Percentiles rank a stretch among this genome's conserved stretches.
Conservation (phyloP, 2,888 invertebrate genomes). For the Sphaerophoria rueppellii region DNA sequence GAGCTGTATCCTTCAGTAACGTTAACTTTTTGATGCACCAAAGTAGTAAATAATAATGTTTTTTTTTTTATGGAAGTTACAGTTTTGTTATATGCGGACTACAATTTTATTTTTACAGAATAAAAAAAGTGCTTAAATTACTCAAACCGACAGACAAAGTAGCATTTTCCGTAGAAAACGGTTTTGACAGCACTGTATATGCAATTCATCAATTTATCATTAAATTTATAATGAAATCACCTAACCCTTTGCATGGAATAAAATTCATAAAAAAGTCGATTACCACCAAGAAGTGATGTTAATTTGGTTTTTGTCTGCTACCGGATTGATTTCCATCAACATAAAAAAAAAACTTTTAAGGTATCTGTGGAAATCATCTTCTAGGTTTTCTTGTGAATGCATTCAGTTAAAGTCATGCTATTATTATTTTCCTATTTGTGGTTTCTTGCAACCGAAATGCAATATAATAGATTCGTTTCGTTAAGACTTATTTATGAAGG, state of each 20-base stretch:
- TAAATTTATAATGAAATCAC: conserved; percentile 36
- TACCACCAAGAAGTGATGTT: conserved; percentile 30
- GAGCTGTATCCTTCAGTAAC: background rate
- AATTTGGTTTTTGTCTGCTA: conserved; percentile 34
- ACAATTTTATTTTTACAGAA: too few relatives aligned
- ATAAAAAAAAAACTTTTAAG: background rate
- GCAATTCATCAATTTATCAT: background rate
- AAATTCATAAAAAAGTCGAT: conserved; percentile 25
- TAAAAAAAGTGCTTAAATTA: too few relatives aligned
- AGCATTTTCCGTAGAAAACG: background rate
- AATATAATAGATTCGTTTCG: conserved; percentile 45
- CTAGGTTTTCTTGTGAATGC: background rate
- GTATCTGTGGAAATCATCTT: conserved; percentile 5
- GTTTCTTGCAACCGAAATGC: conserved; percentile 31
- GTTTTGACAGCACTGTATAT: background rate
- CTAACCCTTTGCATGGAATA: conserved; percentile 34
- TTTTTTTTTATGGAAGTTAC: too few relatives aligned
- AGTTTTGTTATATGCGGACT: too few relatives aligned
- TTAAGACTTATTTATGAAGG: conserved; percentile 42
- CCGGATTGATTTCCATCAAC: conserved; percentile 34
- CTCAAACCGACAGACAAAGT: background rate
- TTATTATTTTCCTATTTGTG: conserved; percentile 64
- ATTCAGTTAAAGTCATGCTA: conserved; percentile 26
- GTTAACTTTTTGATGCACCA: background rate
- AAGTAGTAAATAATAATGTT: too few relatives aligned